A percentile compares a stretch with the other conserved stretches of the same genome.
phyloP scores from a whole-genome alignment of 2,797 vertebrate genomes.

The Lacerta agilis region DNA sequence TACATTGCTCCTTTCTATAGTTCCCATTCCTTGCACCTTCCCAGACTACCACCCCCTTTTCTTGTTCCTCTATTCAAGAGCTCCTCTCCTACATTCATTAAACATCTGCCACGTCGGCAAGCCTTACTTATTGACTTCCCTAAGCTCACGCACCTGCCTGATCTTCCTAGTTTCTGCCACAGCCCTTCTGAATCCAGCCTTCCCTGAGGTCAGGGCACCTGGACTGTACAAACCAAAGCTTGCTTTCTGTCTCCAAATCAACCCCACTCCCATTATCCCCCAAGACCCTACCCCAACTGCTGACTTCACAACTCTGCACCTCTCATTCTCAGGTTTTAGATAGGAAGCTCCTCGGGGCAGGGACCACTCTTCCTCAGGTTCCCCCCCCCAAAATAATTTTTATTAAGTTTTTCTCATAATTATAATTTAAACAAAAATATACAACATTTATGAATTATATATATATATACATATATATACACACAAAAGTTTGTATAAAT shows the following conservation, averaged over 20 bases:
- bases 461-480: too few species aligned
- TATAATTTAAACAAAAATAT: too few species aligned
- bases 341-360: not conserved
- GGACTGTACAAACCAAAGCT: not conserved
- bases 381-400: too few species aligned
- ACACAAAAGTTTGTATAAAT: too few species aligned
- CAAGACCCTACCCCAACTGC: too few species aligned
- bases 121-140: too few species aligned
- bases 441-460: too few species aligned
- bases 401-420: too few species aligned
- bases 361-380: too few species aligned
- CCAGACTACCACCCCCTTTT: not conserved
- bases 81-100: not conserved
- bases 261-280: not conserved
- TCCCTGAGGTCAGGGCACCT: too few species aligned
- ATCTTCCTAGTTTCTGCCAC: not conserved
- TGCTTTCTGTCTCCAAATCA: not conserved
- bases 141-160: not conserved
- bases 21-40: not conserved
- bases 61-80: not conserved
- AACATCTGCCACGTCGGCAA: slow-evolving; percentile 25
- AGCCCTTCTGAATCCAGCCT: not conserved
- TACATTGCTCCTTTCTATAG: not conserved
- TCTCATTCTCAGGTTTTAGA: not conserved
- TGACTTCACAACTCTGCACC: too few species aligned